phyloP scores from a whole-genome alignment of 2,797 vertebrate genomes.

The Intellagama lesueurii region DNA sequence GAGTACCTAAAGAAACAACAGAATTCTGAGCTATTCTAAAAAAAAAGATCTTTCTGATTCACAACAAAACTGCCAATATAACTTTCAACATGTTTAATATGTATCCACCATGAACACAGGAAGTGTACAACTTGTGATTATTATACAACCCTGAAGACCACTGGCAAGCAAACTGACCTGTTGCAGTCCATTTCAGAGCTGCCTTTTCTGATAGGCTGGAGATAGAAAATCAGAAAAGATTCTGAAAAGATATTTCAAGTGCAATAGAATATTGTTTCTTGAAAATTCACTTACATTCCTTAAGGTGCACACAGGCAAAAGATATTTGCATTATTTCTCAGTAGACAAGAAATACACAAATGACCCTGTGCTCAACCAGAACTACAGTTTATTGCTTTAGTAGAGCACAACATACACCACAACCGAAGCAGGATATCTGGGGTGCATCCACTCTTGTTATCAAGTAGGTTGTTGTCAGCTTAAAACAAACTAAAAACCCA shows the following conservation, averaged over 20 bases:
- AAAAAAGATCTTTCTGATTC: not conserved
- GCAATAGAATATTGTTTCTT: not conserved
- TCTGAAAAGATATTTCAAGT: not conserved
- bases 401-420: accelerated
- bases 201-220: no score
- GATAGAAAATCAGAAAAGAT: not conserved
- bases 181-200: not conserved
- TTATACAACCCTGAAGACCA: not conserved
- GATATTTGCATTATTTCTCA: not conserved
- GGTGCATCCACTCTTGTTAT: not conserved
- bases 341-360: no score
- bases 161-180: not conserved
- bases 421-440: conserved; percentile 7
- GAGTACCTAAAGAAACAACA: not conserved
- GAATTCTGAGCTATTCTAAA: not conserved
- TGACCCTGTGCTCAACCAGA: not conserved
- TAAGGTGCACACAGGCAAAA: not conserved
- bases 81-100: not conserved
- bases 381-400: conserved; percentile 1
- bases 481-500: not conserved
- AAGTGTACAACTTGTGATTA: not conserved
- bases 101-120: not conserved
- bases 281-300: not conserved
- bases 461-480: not conserved
- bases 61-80: not conserved